phyloP scores from a whole-genome alignment of 2,888 invertebrate species.

The Agrotis puta region DNA sequence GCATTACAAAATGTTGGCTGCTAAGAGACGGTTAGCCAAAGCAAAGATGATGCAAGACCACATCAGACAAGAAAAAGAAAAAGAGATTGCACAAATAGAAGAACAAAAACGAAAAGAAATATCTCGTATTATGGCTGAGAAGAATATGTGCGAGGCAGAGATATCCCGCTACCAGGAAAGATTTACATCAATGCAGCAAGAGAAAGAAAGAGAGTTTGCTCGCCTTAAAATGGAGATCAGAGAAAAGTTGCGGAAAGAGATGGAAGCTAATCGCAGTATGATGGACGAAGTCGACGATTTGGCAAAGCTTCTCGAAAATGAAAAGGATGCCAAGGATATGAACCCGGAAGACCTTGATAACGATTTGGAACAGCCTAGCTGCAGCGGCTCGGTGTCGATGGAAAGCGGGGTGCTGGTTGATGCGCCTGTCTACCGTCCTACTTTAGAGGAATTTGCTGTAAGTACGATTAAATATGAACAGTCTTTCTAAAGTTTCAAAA shows the following conservation, averaged over 20 bases:
- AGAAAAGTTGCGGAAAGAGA: not conserved
- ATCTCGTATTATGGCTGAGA: not conserved
- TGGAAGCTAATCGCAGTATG: constrained; percentile 11
- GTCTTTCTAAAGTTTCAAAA: not conserved
- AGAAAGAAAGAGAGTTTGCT: not conserved
- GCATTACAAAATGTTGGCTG: too few species aligned
- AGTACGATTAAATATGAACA: constrained; percentile 44
- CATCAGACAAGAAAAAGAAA: constrained; percentile 11
- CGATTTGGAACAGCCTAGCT: not conserved
- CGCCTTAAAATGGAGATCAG: not conserved
- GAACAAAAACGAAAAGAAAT: not conserved
- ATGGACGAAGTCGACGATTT: constrained; percentile 21
- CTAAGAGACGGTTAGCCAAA: constrained; percentile 5
- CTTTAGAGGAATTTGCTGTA: constrained; percentile 94
- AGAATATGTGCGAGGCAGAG: not conserved
- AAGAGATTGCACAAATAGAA: not conserved
- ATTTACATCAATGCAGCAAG: not conserved
- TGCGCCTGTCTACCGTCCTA: constrained; percentile 95
- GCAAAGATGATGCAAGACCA: not conserved
- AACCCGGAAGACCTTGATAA: not conserved
- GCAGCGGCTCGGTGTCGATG: constrained; percentile 4
- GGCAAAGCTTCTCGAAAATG: constrained; percentile 19
- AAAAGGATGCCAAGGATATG: constrained; percentile 32
- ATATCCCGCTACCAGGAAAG: not conserved
- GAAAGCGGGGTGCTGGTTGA: constrained; percentile 87